Conservation (phyloP, 1,140 invertebrate species). For the Cyphomyrmex costatus region DNA sequence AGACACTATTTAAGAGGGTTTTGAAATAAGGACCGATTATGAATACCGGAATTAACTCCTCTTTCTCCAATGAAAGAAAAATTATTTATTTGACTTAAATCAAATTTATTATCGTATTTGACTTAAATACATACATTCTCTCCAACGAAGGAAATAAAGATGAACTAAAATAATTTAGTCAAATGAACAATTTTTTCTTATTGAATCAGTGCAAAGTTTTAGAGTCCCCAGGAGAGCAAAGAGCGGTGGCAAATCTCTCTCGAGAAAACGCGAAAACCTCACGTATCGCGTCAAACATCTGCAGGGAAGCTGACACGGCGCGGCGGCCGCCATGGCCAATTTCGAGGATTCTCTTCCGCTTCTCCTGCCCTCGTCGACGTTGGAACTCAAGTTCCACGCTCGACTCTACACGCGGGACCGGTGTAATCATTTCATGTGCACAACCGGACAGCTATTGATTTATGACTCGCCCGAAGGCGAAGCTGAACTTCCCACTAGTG, state of each 20-base stretch:
- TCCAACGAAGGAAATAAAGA: no score
- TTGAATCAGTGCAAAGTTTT: no score
- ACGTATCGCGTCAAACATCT: conserved; percentile 23
- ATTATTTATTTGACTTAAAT: no score
- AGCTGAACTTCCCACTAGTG: conserved; percentile 77
- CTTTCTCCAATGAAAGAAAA: no score
- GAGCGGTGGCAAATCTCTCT: not conserved
- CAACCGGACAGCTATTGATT: conserved; percentile 78
- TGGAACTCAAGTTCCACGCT: conserved; percentile 31
- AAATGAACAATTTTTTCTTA: no score
- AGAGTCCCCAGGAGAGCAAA: not conserved
- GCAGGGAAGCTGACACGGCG: conserved; percentile 49
- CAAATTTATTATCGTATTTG: no score
- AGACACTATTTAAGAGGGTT: no score
- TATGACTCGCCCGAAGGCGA: conserved; percentile 78
- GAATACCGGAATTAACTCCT: no score
- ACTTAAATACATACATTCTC: no score
- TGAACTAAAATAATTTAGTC: no score
- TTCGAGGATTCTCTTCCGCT: conserved; percentile 60
- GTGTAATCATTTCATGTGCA: conserved; percentile 77
- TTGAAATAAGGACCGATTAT: no score
- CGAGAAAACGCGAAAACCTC: conserved; percentile 15
- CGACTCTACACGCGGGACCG: conserved; percentile 51
- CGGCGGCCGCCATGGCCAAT: conserved; percentile 69
- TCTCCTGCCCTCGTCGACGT: conserved; percentile 52